Evolutionary conservation across 2,113 vertebrate species (phyloP), one percentile per base, ranked within the genome.

Genomic region (Microcebus tavaratra): DNA sequence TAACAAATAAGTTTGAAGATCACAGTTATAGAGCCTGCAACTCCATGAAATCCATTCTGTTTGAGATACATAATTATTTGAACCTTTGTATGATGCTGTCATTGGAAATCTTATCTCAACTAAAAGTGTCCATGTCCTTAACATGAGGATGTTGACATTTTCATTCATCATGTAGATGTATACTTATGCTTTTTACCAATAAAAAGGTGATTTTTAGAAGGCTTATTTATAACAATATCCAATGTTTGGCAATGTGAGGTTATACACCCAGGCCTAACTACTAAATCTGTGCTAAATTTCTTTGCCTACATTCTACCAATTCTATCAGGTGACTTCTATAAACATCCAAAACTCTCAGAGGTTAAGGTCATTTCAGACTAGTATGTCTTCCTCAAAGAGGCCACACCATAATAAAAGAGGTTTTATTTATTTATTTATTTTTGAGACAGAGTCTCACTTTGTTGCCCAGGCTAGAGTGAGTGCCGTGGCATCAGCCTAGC

Each of bases 281-380:
- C 31, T 67, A 73, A 75, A 82, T 57, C 39, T 72, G 7, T 70
- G 31, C 81, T 70, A 86, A 80, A 80, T 72, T 80, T 78, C 31
- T 82, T 79, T 65, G 45, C 57, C 31, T 73, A 23, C 55, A 65
- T 72, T 70, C 55, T 65, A 73, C 65, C 45, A 67, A 57, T 83
- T 92, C 34, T 84, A 29, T n/a, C 34, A 78, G 27, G 48, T 50
- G 25, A 68, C 83, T 57, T 68, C 85, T 42, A 39, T 18, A 92
- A 68, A 29, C 59, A 80, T 34, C 27, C 8, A 82, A 92, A 88
- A 92, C 25, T 53, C 48, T 72, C 68, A 83, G 21, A 36, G 21
- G n/a, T 57, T 67, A 93, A 76, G 14, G 68, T 92, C 76, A 88
- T 76, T 88, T 95, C 25, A 88, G 50, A 59, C 23, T 76, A 57